Base-by-base conservation (phyloP, 2,113 vertebrate genomes). In the Muntiacus reevesi region DNA sequence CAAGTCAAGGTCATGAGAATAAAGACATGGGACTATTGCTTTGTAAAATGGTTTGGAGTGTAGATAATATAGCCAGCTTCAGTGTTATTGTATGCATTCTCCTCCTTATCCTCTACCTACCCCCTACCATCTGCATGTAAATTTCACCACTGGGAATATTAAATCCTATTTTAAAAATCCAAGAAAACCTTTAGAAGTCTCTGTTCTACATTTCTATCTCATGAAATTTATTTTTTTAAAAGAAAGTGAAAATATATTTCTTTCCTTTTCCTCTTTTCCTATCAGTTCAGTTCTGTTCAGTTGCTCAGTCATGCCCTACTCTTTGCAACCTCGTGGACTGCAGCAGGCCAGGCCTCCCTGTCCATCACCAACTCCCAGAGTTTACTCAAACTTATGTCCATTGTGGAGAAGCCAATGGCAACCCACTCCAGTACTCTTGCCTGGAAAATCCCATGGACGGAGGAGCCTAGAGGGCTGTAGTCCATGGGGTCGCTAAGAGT, bases 301-400 rank as follows among this genome's bases (percentile, higher is more conserved):
- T 36, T 4, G 0, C n/a, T 71, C n/a, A 21, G 17, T 71, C n/a
- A 2, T 71, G n/a, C 36, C n/a, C 19, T 10, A 23, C 19, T 71
- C n/a, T 71, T 71, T 71, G n/a, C 1, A 4, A 71, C 64, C 9
- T n/a, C 3, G 0, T 71, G 64, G 9, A 71, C 9, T 11, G n/a
- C 19, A 71, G 64, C 17, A 36, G 2, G 17, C 9, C n/a, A 71
- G 64, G n/a, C 64, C 64, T 11, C n/a, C 9, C n/a, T 36, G 64
- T 21, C 7, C n/a, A 71, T 21, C 1, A 0, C n/a, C 64, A 71
- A 21, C 9, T 21, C n/a, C 17, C 0, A 0, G 64, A 71, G n/a
- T 36, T 71, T 21, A 71, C 9, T 36, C 64, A 71, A 11, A 71
- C n/a, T 71, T 9, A 36, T 21, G 4, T 71, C 19, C 19, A 6